phyloP scores from a whole-genome alignment of 2,113 vertebrate species.

The Rhombomys opimus region DNA sequence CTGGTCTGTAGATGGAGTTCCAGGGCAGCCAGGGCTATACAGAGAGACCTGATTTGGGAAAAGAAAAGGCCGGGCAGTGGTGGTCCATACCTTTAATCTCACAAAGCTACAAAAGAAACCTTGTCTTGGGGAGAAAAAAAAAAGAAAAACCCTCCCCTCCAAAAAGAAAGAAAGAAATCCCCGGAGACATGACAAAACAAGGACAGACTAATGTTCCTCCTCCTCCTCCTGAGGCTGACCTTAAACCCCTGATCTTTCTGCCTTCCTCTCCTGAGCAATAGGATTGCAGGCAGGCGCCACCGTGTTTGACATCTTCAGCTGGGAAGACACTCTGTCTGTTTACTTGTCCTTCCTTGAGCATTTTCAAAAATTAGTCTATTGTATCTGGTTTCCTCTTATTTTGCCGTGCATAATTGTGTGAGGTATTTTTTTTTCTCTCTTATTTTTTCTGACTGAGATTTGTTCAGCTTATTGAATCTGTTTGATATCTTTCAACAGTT shows the following conservation, averaged over 20 bases:
- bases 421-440: background rate
- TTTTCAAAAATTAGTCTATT: background rate
- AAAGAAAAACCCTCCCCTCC: background rate
- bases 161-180: background rate
- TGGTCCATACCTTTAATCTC: background rate
- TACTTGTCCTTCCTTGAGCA: background rate
- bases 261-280: background rate
- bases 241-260: background rate
- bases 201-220: background rate
- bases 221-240: background rate
- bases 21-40: background rate
- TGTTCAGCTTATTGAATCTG: background rate
- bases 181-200: background rate
- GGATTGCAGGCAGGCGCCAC: background rate
- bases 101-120: background rate
- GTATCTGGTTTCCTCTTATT: background rate
- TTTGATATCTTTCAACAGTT: background rate
- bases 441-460: background rate
- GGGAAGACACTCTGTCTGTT: conserved; percentile 13
- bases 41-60: background rate
- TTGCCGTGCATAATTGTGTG: background rate
- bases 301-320: background rate
- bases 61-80: background rate
- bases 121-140: background rate
- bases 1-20: background rate